Evolutionary conservation across 1,140 invertebrate species (phyloP), one percentile per base, ranked within the genome.

Genomic region (Drosophila micromelanica): DNA sequence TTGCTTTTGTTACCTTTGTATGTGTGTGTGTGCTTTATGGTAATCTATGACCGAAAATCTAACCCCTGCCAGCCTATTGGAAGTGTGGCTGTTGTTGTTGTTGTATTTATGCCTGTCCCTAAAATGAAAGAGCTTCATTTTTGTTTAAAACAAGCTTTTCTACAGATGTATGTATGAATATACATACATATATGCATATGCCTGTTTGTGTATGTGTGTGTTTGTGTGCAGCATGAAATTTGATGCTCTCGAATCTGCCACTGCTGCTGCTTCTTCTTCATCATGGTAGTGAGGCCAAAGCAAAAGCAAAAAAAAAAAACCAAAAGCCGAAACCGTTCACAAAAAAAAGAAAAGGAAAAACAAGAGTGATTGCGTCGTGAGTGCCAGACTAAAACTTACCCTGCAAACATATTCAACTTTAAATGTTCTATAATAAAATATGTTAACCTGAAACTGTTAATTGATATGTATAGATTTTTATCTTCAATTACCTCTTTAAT

Each of bases 141-240:
- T 84, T 87, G 64, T 89, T 79, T 74, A 77, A 87, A 87, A 87
- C 84, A 89, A 89, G 84, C 85, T 87, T 87, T 89, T 70, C 64
- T 48, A 38, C 55, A 23, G n/a, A n/a, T n/a, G n/a, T n/a, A n/a
- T n/a, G n/a, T 45, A 15, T 61, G 37, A 42, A 5, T 37, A 15
- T 42, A 32, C n/a, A 38, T 62, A 27, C 67, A 42, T 63, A 11
- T 63, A 37, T 48, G 49, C 56, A 13, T 12, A 20, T 45, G 20
- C 2, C 3, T 48, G 13, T 40, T 55, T 17, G 38, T 60, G 11
- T 60, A 42, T 30, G 38, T 55, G 23, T 51, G 38, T 68, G 38
- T 73, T 17, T 73, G 23, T 75, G 62, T 84, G 79, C 65, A 74
- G 84, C 79, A 79, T 87, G 84, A 87, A 87, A 87, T 87, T 89